Evolutionary conservation across 2,888 invertebrate genomes (phyloP).

Genomic region (Siphlonurus alternatus): DNA sequence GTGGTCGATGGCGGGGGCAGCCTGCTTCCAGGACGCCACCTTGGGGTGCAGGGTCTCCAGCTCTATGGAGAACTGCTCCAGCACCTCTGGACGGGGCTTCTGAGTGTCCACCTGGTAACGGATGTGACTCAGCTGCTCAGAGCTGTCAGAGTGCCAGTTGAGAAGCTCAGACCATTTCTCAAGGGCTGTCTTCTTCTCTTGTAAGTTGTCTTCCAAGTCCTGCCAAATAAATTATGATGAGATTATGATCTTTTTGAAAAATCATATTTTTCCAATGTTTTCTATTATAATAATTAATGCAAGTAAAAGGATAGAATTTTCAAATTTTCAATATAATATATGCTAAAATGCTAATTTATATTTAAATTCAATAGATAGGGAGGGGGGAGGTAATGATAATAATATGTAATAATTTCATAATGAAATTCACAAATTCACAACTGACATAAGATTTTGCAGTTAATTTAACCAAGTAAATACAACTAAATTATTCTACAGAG

Average conservation of each 20-base stretch:
- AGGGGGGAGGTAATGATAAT: too few species aligned
- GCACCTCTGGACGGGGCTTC: slow-evolving; percentile 49
- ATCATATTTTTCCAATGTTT: too few species aligned
- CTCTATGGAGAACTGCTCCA: slow-evolving; percentile 50
- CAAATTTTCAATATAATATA: too few species aligned
- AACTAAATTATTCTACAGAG: too few species aligned
- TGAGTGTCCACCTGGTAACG: slow-evolving; percentile 64
- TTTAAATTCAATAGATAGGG: too few species aligned
- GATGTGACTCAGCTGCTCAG: slow-evolving; percentile 59
- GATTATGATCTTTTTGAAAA: too few species aligned
- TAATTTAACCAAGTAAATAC: too few species aligned
- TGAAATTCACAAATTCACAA: slow-evolving; percentile 4
- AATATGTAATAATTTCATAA: slow-evolving; percentile 8
- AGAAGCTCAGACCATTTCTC: slow-evolving; percentile 72
- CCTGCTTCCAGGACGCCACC: slow-evolving; percentile 15
- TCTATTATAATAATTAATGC: too few species aligned
- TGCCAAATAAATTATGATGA: too few species aligned
- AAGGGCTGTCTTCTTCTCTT: slow-evolving; percentile 52
- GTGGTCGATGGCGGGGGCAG: slow-evolving; percentile 17
- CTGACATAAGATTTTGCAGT: not conserved
- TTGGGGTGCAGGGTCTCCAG: slow-evolving; percentile 40
- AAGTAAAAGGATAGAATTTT: too few species aligned
- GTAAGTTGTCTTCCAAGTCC: slow-evolving; percentile 52
- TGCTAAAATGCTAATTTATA: too few species aligned
- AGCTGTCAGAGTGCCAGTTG: slow-evolving; percentile 64